Base-by-base conservation (phyloP, 2,797 vertebrate genomes). In the Poecile montanus region DNA sequence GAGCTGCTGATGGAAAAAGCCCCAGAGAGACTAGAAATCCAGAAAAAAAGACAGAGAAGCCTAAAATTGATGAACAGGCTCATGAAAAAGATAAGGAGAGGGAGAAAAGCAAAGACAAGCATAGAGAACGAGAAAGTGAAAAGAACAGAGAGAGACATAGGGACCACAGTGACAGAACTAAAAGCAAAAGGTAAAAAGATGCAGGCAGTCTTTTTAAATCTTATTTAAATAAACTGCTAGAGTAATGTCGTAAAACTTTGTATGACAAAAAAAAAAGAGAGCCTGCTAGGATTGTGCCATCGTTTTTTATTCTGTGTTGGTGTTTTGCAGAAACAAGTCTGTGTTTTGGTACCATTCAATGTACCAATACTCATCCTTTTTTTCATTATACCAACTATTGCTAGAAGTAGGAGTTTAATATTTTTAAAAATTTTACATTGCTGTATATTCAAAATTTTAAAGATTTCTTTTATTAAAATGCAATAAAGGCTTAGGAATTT, bases 1-100 rank as follows among this genome's bases (percentile, higher is more conserved):
- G 98, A 94, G 97, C 95, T 97, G 97, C 94, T 94, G 98, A 97
- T 95, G 98, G 96, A 91, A 98, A 91, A 98, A 97, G 92, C 80
- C 95, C 95, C 82, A 96, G 97, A 96, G 98, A 98, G 73, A 91
- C 96, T 77, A 98, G 98, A 91, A 98, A 98, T 25, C 88, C 97
- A 18, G 99, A 99, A 72, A 98, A 98, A 96, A 98, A 98, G 56
- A 38, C 71, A 2, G 97, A 98, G 85, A 98, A 96, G 91, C 94
- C 97, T 84, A 98, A 99, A 97, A 98, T 97, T 20, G 99, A 99
- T 17, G 99, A 99, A 45, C 96, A 98, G 88, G 96, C 97, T 50
- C 91, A 96, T 30, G 98, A 98, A 84, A 97, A 97, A 94, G 98
- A 98, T 93, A 97, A 95, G 57, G 98, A 98, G 44, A 98, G 96